Percentiles rank a stretch among this genome's conserved stretches.
Evolutionary conservation across 2,113 vertebrate species (phyloP).

Genomic region (Platysternon megacephalum): DNA sequence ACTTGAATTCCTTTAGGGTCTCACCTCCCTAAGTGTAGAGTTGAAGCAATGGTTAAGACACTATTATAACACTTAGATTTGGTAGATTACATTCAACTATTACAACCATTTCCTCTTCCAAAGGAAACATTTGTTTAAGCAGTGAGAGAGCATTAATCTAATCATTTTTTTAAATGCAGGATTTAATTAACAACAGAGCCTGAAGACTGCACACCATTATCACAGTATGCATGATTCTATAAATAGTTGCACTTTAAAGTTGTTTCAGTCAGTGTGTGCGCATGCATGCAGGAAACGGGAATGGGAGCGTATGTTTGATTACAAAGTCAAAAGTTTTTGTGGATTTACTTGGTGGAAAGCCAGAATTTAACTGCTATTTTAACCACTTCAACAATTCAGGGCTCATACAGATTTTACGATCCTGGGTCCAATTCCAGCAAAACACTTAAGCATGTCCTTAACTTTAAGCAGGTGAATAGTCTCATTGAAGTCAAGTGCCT

Average conservation of each 20-base stretch:
- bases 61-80: neutral
- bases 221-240: neutral
- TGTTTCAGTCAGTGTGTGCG: neutral
- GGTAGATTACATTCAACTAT: neutral
- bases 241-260: neutral
- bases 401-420: neutral
- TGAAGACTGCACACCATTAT: neutral
- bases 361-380: neutral
- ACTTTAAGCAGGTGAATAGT: neutral
- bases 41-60: slow-evolving; percentile 9
- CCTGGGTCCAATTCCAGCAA: neutral
- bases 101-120: neutral
- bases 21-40: neutral
- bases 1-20: neutral
- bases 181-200: neutral
- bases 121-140: slow-evolving; percentile 37
- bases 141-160: neutral
- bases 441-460: fast-evolving
- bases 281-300: neutral
- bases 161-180: neutral
- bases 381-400: neutral
- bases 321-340: neutral
- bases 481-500: neutral
- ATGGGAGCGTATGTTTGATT: neutral
- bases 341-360: neutral